These are phyloP conservation scores for Scotopteryx bipunctaria DNA, from an alignment of 2,888 invertebrate genomes.

Conservation along the genomic window DNA sequence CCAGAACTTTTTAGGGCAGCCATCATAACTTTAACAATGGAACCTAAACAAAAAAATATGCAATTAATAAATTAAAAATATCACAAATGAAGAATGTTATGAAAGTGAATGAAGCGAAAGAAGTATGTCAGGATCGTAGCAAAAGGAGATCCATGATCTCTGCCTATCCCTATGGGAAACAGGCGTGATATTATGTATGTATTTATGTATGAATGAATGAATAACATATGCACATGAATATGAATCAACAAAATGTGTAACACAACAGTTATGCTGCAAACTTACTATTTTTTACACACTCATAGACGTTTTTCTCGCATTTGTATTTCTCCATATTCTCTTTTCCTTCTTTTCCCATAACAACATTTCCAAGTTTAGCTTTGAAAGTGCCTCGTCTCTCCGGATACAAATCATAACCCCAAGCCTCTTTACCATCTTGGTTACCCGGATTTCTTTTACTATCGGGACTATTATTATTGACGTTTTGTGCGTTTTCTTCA, in stretches of 20 bases:
- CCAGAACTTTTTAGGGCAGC: slow-evolving; percentile 91
- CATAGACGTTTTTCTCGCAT: slow-evolving; percentile 91
- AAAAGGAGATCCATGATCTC: too few species aligned
- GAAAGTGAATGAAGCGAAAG: too few species aligned
- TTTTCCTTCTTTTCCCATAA: slow-evolving; percentile 86
- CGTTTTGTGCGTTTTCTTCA: slow-evolving; percentile 37
- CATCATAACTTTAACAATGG: slow-evolving; percentile 93
- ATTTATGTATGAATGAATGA: too few species aligned
- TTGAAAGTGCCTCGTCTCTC: slow-evolving; percentile 87
- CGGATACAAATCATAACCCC: slow-evolving; percentile 93
- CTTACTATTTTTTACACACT: slow-evolving; percentile 88
- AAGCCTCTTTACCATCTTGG: slow-evolving; percentile 59
- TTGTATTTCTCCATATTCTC: slow-evolving; percentile 88
- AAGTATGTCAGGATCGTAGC: too few species aligned
- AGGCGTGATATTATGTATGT: too few species aligned
- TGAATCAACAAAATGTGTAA: too few species aligned
- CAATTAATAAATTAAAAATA: too few species aligned
- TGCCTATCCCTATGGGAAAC: too few species aligned
- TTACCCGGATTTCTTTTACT: slow-evolving; percentile 29
- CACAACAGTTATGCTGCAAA: too few species aligned
- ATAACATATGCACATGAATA: too few species aligned
- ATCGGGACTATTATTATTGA: slow-evolving; percentile 21
- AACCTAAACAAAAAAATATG: slow-evolving; percentile 76
- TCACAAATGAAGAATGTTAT: too few species aligned
- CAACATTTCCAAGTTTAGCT: slow-evolving; percentile 78